Conservation (phyloP, 2,888 invertebrate species). For the Bombyx huttoni region DNA sequence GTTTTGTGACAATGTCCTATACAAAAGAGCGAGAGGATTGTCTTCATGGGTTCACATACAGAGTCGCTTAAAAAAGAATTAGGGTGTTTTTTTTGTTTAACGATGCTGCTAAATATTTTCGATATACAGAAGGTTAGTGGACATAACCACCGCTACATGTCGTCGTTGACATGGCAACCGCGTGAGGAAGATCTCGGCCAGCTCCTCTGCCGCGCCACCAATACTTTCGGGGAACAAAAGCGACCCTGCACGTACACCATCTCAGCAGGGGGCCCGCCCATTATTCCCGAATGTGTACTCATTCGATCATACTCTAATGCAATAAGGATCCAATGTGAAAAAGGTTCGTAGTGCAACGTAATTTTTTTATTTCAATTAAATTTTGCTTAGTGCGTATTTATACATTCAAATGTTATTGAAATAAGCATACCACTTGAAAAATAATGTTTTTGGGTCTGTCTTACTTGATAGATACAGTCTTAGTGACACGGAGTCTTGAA, state of each 20-base stretch:
- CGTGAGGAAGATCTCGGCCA: slow-evolving; percentile 32
- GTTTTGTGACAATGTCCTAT: too few relatives aligned
- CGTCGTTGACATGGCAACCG: slow-evolving; percentile 41
- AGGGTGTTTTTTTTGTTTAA: too few relatives aligned
- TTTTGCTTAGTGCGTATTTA: too few relatives aligned
- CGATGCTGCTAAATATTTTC: background rate
- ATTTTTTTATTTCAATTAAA: too few relatives aligned
- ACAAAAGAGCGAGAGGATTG: too few relatives aligned
- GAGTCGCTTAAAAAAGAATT: too few relatives aligned
- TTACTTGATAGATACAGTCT: too few relatives aligned
- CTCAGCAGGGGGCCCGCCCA: slow-evolving; percentile 31
- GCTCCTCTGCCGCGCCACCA: slow-evolving; percentile 41
- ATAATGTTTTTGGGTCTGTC: too few relatives aligned
- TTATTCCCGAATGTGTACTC: slow-evolving; percentile 31
- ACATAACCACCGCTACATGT: slow-evolving; percentile 31
- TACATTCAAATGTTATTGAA: too few relatives aligned
- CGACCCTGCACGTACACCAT: slow-evolving; percentile 34
- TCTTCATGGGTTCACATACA: too few relatives aligned
- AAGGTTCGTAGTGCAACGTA: slow-evolving; percentile 20
- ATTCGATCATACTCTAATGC: slow-evolving; percentile 20
- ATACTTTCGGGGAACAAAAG: slow-evolving; percentile 45
- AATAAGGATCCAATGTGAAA: slow-evolving; percentile 33
- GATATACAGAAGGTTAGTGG: slow-evolving; percentile 33
- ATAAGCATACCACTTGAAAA: too few relatives aligned
- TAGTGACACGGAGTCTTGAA: too few relatives aligned